Evolutionary conservation across 1,140 invertebrate species (phyloP).

Genomic region (Musca vetustissima): DNA sequence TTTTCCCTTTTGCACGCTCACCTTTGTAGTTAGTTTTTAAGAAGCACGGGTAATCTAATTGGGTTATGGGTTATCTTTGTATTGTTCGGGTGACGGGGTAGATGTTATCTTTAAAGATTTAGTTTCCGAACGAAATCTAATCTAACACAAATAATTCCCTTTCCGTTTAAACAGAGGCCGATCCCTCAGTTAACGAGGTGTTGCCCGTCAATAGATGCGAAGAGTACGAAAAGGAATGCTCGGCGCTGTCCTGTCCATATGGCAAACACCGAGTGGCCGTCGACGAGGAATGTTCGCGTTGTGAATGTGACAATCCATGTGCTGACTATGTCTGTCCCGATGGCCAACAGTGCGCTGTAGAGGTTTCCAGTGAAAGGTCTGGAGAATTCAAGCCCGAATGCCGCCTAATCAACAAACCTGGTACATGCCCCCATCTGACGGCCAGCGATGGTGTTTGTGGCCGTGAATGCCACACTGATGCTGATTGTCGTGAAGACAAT

Average conservation of each 20-base stretch:
- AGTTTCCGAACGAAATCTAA: too few species aligned
- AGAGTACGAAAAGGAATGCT: slow-evolving; percentile 62
- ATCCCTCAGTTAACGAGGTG: slow-evolving; percentile 33
- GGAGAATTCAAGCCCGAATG: slow-evolving; percentile 62
- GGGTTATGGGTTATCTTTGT: too few species aligned
- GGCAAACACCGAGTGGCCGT: slow-evolving; percentile 73
- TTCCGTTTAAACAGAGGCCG: too few species aligned
- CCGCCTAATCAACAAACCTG: slow-evolving; percentile 71
- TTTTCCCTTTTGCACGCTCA: too few species aligned
- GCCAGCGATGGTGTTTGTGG: slow-evolving; percentile 60
- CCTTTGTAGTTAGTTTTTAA: too few species aligned
- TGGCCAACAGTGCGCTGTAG: slow-evolving; percentile 68
- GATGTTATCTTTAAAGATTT: too few species aligned
- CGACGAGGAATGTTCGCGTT: slow-evolving; percentile 68
- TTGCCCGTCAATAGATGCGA: slow-evolving; percentile 57
- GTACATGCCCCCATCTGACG: slow-evolving; percentile 67
- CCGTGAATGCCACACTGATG: slow-evolving; percentile 76
- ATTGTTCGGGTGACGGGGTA: too few species aligned
- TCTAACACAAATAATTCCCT: too few species aligned
- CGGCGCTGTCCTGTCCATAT: slow-evolving; percentile 69
- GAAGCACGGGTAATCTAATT: too few species aligned
- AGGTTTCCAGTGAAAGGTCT: slow-evolving; percentile 58
- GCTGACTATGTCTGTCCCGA: slow-evolving; percentile 63
- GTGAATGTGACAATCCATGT: slow-evolving; percentile 78
- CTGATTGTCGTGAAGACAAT: slow-evolving; percentile 72